Evolutionary conservation across 2,888 invertebrate genomes (phyloP), one percentile per base, ranked within the genome.

Genomic region (Argynnis bischoffii): DNA sequence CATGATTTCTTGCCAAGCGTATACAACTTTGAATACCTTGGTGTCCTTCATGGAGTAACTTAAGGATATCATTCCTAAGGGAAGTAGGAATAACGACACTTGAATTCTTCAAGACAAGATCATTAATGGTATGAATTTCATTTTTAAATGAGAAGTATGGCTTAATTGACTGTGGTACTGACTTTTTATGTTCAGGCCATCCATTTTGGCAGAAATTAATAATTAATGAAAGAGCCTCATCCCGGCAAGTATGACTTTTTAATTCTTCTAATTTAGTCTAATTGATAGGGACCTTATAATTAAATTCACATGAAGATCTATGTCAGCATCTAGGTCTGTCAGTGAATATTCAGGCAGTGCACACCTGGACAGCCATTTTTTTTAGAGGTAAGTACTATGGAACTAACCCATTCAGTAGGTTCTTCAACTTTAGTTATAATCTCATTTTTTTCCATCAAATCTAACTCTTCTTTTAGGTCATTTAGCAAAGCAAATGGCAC

Each of bases 401-500:
- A 53, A 63, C 61, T 72, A 47, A 75, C 72, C 74, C 74, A 74
- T 21, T 71, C 69, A 6, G 73, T 73, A 53, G 74, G 74, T 18
- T 73, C 67, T 16, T 59, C 56, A 3, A 72, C 72, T 56, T 64
- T 57, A 8, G 41, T 6, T 18, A 75, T 75, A 35, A 73, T 64
- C 15, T 51, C 48, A 11, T 13, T 6, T 6, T 64, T 46, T 46
- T 70, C 73, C 55, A 73, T 46, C 0, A 46, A n/a, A 11, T 72
- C 51, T 18, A 74, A 35, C 31, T 74, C 73, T 14, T 21, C 18
- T 57, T 73, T 71, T 26, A 75, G 48, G 1, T 18, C 16, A n/a
- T 72, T 16, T 54, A 16, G 13, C 3, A 72, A 16, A 14, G 55
- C 26, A 53, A 72, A 69, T 46, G 74, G 74, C 4, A 72, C 59